These are phyloP conservation scores for Idaea dimidiata DNA, from an alignment of 2,888 invertebrate genomes.

Conservation along the genomic window DNA sequence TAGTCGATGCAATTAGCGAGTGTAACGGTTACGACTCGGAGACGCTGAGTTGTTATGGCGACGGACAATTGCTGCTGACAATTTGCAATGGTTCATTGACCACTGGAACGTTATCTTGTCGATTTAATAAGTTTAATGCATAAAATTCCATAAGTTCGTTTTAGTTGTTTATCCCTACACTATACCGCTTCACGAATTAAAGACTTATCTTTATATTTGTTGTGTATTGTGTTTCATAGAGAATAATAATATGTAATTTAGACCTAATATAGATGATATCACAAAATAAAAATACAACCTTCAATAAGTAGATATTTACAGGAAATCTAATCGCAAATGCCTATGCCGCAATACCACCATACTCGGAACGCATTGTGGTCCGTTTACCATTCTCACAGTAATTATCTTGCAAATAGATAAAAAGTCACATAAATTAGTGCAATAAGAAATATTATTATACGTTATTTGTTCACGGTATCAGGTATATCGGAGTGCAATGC, in stretches of 20 bases:
- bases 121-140: background rate
- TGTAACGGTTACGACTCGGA: conserved; percentile 49
- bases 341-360: conserved; percentile 38
- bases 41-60: conserved; percentile 50
- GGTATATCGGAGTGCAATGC: conserved; percentile 77
- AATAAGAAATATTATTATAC: conserved; percentile 36
- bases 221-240: too few relatives aligned
- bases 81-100: conserved; percentile 67
- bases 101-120: background rate
- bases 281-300: conserved; percentile 24
- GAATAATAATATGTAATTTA: background rate
- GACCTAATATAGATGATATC: background rate
- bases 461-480: conserved; percentile 68
- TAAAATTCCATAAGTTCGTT: background rate
- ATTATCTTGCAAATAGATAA: conserved; percentile 52
- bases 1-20: conserved; percentile 58
- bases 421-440: conserved; percentile 45
- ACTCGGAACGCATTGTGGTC: conserved; percentile 53
- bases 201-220: background rate
- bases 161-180: background rate
- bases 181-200: background rate
- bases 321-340: conserved; percentile 47
- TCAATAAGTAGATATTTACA: conserved; percentile 33
- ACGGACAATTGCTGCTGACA: conserved; percentile 64
- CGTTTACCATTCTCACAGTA: conserved; percentile 67